phyloP scores from a whole-genome alignment of 2,797 vertebrate species.

The Notolabrus celidotus region DNA sequence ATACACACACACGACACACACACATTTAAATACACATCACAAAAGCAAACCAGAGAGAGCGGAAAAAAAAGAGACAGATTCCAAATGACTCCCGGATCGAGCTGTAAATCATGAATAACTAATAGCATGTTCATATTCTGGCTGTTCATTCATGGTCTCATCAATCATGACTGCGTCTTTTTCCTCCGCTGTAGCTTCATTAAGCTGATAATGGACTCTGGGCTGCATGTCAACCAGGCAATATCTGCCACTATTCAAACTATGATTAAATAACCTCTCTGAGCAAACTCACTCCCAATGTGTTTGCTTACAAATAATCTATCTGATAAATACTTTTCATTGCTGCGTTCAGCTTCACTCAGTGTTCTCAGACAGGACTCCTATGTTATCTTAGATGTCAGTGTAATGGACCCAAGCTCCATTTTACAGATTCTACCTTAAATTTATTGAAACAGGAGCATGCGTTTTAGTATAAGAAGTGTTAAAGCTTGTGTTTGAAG shows the following conservation, averaged over 20 bases:
- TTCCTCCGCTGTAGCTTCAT: slow-evolving; percentile 50
- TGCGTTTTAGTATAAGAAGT: no score
- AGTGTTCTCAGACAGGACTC: no score
- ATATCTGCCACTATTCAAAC: slow-evolving; percentile 58
- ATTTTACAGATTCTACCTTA: no score
- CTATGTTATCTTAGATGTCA: no score
- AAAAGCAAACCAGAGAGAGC: background rate
- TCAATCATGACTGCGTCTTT: slow-evolving; percentile 53
- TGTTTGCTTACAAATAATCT: slow-evolving; percentile 14
- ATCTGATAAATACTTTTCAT: slow-evolving; percentile 35
- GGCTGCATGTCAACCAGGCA: slow-evolving; percentile 51
- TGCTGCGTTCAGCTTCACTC: background rate
- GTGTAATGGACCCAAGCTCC: no score
- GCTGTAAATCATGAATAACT: slow-evolving; percentile 59
- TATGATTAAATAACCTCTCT: slow-evolving; percentile 62
- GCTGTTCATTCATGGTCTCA: slow-evolving; percentile 39
- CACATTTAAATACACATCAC: slow-evolving; percentile 4
- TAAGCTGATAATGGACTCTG: slow-evolving; percentile 67
- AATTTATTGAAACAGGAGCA: no score
- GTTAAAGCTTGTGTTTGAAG: no score
- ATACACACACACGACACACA: slow-evolving; percentile 12
- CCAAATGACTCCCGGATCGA: slow-evolving; percentile 42
- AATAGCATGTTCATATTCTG: slow-evolving; percentile 39
- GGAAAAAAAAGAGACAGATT: slow-evolving; percentile 26
- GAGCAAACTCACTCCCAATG: slow-evolving; percentile 13